Conservation (phyloP, 1,140 invertebrate genomes). For the Acromyrmex charruanus region DNA sequence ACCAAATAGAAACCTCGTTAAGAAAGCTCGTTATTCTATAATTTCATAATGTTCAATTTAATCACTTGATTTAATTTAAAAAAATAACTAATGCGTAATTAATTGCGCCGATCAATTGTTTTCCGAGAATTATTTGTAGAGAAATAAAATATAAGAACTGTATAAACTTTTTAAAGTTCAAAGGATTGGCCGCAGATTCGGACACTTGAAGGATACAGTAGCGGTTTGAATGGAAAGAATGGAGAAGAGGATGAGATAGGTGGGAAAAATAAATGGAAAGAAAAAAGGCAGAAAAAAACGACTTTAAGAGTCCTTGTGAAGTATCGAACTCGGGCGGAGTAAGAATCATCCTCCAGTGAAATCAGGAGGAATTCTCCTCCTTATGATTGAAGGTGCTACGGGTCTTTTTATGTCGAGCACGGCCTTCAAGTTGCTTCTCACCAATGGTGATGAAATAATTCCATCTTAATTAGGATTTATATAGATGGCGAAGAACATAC, state of each 20-base stretch:
- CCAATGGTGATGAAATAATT: slow-evolving; percentile 77
- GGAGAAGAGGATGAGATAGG: not conserved
- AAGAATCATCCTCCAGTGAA: slow-evolving; percentile 63
- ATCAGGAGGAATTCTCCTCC: slow-evolving; percentile 63
- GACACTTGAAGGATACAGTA: not conserved
- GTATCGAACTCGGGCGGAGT: not conserved
- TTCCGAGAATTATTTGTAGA: not conserved
- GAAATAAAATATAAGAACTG: not conserved
- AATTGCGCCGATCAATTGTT: not conserved
- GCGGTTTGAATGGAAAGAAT: slow-evolving; percentile 1
- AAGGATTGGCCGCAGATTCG: slow-evolving; percentile 13
- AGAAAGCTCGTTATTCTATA: not conserved
- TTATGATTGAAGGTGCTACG: slow-evolving; percentile 51
- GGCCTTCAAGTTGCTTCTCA: slow-evolving; percentile 1
- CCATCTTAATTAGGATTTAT: slow-evolving; percentile 83
- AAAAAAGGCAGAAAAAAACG: not conserved
- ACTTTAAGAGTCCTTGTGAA: slow-evolving; percentile 22
- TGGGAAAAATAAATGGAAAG: slow-evolving; percentile 33
- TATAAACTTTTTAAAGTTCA: slow-evolving; percentile 3
- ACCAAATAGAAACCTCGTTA: not conserved
- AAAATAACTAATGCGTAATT: not conserved
- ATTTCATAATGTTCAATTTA: not conserved
- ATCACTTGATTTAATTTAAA: not conserved
- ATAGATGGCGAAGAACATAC: slow-evolving; percentile 74
- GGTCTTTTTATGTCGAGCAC: slow-evolving; percentile 54